Conservation (phyloP, 2,797 vertebrate species). For the Sebastes melanostomus region DNA sequence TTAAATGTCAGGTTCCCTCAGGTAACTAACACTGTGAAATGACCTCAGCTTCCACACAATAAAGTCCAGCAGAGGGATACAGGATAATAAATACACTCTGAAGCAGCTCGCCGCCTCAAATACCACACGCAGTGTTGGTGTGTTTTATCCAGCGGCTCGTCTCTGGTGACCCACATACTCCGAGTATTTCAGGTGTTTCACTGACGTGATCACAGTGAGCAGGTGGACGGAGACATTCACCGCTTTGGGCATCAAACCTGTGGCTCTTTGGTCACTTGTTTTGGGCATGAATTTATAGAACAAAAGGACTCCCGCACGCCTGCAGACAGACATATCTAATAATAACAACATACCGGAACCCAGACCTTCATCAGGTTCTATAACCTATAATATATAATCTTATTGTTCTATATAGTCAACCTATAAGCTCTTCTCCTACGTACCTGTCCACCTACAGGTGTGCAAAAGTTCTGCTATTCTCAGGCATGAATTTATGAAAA, state of each 20-base stretch:
- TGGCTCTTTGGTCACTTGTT: background rate
- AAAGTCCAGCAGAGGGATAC: slow-evolving; percentile 30
- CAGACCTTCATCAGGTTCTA: too few species aligned
- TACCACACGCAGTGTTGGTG: background rate
- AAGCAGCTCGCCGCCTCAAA: slow-evolving; percentile 26
- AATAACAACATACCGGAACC: too few species aligned
- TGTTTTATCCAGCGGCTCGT: background rate
- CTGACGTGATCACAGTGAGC: background rate
- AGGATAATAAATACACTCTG: slow-evolving; percentile 28
- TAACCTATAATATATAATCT: too few species aligned
- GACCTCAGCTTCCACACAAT: slow-evolving; percentile 58
- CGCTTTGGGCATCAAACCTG: background rate
- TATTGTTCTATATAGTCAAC: too few species aligned
- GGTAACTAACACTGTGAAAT: slow-evolving; percentile 59
- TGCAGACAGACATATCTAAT: too few species aligned
- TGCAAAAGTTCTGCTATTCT: too few species aligned
- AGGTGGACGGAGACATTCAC: accelerated
- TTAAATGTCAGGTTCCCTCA: slow-evolving; percentile 69
- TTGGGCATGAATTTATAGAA: background rate
- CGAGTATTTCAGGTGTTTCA: background rate
- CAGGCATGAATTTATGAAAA: too few species aligned
- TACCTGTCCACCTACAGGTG: too few species aligned
- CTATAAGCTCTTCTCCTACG: too few species aligned
- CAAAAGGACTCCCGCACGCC: too few species aligned
- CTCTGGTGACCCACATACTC: slow-evolving; percentile 2